Evolutionary conservation across 2,888 invertebrate genomes (phyloP).

Genomic region (Rotaria socialis): DNA sequence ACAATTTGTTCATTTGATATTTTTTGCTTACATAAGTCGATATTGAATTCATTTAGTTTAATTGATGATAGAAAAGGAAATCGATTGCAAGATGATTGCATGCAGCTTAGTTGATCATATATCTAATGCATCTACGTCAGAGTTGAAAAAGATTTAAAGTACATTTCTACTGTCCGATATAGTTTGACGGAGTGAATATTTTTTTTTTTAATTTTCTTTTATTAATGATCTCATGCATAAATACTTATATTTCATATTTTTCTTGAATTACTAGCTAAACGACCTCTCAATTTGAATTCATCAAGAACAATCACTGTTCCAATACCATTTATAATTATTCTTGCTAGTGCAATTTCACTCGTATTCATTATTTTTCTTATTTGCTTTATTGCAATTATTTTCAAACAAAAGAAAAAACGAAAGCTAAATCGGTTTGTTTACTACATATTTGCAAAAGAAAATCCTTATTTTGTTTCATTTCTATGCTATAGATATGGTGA

Average conservation of each 20-base stretch:
- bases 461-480: not conserved
- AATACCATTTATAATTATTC: not conserved
- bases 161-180: too few relatives aligned
- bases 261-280: constrained; percentile 62
- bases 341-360: not conserved
- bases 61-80: too few relatives aligned
- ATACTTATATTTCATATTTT: not conserved
- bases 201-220: too few relatives aligned
- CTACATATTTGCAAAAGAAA: not conserved
- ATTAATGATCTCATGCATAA: too few relatives aligned
- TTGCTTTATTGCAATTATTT: not conserved
- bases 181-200: too few relatives aligned
- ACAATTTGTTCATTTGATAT: too few relatives aligned
- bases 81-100: too few relatives aligned
- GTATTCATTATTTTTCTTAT: not conserved
- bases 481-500: not conserved
- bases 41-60: too few relatives aligned
- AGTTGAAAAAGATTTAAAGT: too few relatives aligned
- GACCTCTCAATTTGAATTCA: constrained; percentile 38
- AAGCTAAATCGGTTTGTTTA: constrained; percentile 32
- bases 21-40: too few relatives aligned
- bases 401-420: constrained; percentile 5
- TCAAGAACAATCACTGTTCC: not conserved
- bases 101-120: too few relatives aligned
- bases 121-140: too few relatives aligned